These are phyloP conservation scores for Elephantulus edwardii DNA, from an alignment of 2,113 vertebrate species.

Conservation along the genomic window DNA sequence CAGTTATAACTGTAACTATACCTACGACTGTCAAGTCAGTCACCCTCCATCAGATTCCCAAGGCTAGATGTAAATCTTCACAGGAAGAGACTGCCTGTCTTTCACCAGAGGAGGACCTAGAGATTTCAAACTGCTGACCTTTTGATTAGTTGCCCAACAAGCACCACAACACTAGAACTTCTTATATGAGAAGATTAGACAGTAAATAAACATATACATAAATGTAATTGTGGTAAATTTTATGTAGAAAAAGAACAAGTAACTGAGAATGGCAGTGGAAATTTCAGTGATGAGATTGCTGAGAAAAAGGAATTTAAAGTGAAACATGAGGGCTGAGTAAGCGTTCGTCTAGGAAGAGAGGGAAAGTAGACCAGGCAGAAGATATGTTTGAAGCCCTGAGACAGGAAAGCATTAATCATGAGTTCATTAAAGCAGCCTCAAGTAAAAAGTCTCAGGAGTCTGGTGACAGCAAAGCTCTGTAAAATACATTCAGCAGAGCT, in stretches of 20 bases:
- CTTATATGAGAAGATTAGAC: neutral
- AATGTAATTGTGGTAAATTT: neutral
- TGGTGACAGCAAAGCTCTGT: neutral
- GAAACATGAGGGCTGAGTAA: neutral
- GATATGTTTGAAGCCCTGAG: neutral
- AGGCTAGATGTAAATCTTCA: no score
- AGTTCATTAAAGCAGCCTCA: neutral
- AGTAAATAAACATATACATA: neutral
- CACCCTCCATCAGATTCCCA: no score
- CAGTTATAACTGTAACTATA: no score
- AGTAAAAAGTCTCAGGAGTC: neutral
- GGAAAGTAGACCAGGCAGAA: neutral
- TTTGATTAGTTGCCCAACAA: no score
- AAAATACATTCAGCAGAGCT: neutral
- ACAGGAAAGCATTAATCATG: no score
- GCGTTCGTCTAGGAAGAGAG: neutral
- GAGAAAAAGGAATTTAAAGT: slow-evolving; percentile 13
- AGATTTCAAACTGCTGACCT: no score
- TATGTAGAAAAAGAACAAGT: slow-evolving; percentile 16
- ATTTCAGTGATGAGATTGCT: neutral
- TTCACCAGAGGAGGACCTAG: no score
- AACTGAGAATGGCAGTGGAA: neutral
- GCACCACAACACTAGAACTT: no score
- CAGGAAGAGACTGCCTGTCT: no score
- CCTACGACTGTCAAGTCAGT: no score